Conservation (phyloP, 2,113 vertebrate species). For the Vimba vimba region DNA sequence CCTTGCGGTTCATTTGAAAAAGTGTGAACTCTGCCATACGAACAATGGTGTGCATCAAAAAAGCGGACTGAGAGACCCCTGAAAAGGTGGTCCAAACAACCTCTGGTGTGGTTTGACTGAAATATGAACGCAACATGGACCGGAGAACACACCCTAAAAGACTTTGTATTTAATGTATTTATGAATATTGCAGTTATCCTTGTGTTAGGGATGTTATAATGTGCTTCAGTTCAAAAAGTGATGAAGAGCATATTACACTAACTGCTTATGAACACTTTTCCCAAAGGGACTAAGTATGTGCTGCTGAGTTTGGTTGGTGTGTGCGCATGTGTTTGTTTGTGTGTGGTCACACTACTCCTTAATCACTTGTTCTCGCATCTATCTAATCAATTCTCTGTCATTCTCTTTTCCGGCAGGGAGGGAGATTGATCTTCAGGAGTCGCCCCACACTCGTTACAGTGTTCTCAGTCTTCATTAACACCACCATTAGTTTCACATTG, state of each 20-base stretch:
- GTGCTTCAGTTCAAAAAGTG: neutral
- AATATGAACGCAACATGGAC: too few relatives aligned
- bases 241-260: neutral
- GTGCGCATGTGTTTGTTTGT: slow-evolving; percentile 11
- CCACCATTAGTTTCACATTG: slow-evolving; percentile 71
- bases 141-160: too few relatives aligned
- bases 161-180: neutral
- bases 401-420: slow-evolving; percentile 67
- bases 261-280: neutral
- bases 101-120: too few relatives aligned
- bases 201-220: neutral
- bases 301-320: neutral
- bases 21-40: too few relatives aligned
- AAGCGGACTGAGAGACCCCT: too few relatives aligned
- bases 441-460: slow-evolving; percentile 62
- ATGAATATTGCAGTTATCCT: neutral
- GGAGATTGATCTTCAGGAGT: slow-evolving; percentile 74
- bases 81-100: too few relatives aligned
- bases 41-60: too few relatives aligned
- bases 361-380: slow-evolving; percentile 49
- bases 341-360: slow-evolving; percentile 36
- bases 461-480: slow-evolving; percentile 70
- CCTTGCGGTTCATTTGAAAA: too few relatives aligned
- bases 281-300: neutral
- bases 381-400: slow-evolving; percentile 72